Percentiles rank a stretch among this genome's conserved stretches.
These are phyloP conservation scores for Passerina amoena DNA, from an alignment of 2,113 vertebrate species.

Conservation along the genomic window DNA sequence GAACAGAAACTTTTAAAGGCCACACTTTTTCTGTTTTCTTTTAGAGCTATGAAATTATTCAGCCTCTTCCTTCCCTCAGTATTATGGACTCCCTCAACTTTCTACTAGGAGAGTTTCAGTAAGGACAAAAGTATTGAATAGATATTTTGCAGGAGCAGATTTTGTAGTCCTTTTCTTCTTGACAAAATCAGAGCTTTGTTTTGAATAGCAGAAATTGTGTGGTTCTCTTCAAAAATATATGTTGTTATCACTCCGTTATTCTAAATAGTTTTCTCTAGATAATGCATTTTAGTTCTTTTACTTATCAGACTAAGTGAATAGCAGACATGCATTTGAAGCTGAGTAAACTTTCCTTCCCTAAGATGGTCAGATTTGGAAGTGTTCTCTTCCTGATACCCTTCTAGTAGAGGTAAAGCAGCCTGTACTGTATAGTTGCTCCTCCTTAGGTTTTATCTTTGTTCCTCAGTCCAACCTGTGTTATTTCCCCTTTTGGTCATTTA, in stretches of 20 bases:
- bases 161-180: neutral
- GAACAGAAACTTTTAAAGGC: neutral
- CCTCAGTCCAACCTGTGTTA: neutral
- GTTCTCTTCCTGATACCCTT: neutral
- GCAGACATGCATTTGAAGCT: neutral
- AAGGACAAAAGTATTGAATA: neutral
- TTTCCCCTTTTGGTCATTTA: neutral
- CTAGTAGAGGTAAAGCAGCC: neutral
- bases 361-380: neutral
- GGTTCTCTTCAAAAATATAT: neutral
- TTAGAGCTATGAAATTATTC: neutral
- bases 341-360: neutral
- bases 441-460: neutral
- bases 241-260: neutral
- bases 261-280: neutral
- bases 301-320: neutral
- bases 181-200: neutral
- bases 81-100: neutral
- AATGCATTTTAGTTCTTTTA: neutral
- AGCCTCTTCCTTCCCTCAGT: neutral
- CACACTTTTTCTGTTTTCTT: neutral
- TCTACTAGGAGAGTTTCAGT: neutral
- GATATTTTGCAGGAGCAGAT: neutral
- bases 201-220: neutral
- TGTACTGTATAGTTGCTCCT: neutral